phyloP scores from a whole-genome alignment of 2,888 invertebrate genomes.

The Orgyia antiqua region DNA sequence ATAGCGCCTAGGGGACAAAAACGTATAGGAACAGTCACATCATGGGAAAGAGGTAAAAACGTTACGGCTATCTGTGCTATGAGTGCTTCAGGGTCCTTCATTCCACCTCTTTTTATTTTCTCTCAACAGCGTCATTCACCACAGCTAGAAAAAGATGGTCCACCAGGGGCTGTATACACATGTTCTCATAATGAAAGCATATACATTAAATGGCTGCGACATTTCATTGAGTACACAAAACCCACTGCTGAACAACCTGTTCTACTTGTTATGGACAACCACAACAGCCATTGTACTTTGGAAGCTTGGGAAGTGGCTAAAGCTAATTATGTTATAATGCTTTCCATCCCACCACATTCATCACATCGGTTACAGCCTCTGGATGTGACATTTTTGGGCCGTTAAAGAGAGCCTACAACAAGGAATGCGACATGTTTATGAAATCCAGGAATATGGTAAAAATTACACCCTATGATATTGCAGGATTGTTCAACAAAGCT shows the following conservation, averaged over 20 bases:
- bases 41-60: slow-evolving; percentile 12
- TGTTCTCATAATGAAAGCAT: slow-evolving; percentile 25
- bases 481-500: slow-evolving; percentile 15
- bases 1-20: slow-evolving; percentile 9
- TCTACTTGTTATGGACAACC: slow-evolving; percentile 33
- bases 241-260: slow-evolving; percentile 20
- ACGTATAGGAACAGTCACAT: slow-evolving; percentile 8
- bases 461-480: slow-evolving; percentile 20
- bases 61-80: slow-evolving; percentile 10
- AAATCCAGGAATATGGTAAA: slow-evolving; percentile 16
- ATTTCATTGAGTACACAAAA: slow-evolving; percentile 13
- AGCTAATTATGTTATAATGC: slow-evolving; percentile 11
- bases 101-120: slow-evolving; percentile 20
- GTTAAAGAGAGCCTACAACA: slow-evolving; percentile 25
- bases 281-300: slow-evolving; percentile 29
- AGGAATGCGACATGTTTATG: slow-evolving; percentile 28
- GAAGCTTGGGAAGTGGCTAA: slow-evolving; percentile 25
- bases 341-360: slow-evolving; percentile 26
- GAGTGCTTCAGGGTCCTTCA: slow-evolving; percentile 11
- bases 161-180: slow-evolving; percentile 14
- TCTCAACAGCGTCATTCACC: slow-evolving; percentile 9
- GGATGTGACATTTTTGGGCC: slow-evolving; percentile 22
- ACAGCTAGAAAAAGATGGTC: slow-evolving; percentile 16
- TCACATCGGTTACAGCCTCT: slow-evolving; percentile 27
- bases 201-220: slow-evolving; percentile 10